phyloP scores from a whole-genome alignment of 2,888 invertebrate genomes.

The Creontiades dilutus region DNA sequence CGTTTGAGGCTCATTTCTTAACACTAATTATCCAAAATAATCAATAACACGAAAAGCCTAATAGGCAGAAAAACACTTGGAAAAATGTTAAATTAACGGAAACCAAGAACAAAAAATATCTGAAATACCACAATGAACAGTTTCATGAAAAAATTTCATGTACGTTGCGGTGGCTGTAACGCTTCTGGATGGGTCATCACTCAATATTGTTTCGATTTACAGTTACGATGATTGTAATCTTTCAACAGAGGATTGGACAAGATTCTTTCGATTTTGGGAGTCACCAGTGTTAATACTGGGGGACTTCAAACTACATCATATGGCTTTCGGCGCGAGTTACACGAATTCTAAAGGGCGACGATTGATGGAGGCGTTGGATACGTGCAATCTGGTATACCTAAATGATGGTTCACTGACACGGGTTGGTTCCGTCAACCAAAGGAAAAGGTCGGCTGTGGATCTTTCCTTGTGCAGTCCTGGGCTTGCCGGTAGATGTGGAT shows the following conservation, averaged over 20 bases:
- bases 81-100: too few relatives aligned
- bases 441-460: too few relatives aligned
- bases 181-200: background rate
- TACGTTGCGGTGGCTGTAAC: conserved; percentile 3
- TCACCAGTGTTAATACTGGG: too few relatives aligned
- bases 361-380: background rate
- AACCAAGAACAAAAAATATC: too few relatives aligned
- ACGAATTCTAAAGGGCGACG: background rate
- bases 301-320: too few relatives aligned
- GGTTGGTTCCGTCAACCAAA: background rate
- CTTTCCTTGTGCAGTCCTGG: too few relatives aligned
- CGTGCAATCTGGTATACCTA: background rate
- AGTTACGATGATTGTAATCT: background rate
- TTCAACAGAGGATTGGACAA: background rate
- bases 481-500: too few relatives aligned
- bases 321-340: background rate
- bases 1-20: too few relatives aligned
- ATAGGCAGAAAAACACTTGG: too few relatives aligned
- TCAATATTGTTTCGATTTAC: background rate
- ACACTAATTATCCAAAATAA: too few relatives aligned
- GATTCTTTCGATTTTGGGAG: background rate
- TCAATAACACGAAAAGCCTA: too few relatives aligned
- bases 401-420: background rate
- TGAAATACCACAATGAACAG: too few relatives aligned
- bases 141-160: conserved; percentile 11